These are phyloP conservation scores for Upupa epops DNA, from an alignment of 2,113 vertebrate species.

Conservation along the genomic window DNA sequence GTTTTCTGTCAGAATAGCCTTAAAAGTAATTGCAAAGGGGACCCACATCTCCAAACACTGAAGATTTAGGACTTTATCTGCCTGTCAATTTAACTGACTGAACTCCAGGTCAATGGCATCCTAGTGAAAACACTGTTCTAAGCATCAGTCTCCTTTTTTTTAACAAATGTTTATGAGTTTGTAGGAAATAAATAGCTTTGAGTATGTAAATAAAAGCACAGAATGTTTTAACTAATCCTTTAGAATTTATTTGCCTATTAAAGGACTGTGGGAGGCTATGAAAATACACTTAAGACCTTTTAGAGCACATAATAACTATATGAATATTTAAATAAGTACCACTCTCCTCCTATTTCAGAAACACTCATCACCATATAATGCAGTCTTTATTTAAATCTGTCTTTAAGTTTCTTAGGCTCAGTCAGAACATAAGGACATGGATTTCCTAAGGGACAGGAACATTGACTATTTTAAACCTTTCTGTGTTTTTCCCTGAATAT, in stretches of 20 bases:
- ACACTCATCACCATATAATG: not conserved
- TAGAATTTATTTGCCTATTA: conserved; percentile 30
- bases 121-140: not conserved
- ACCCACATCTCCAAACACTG: not conserved
- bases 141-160: not conserved
- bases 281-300: not conserved
- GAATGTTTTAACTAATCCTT: conserved; percentile 23
- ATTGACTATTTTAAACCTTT: not conserved
- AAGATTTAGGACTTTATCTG: not conserved
- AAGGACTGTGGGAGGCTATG: not conserved
- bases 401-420: not conserved
- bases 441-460: not conserved
- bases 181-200: conserved; percentile 13
- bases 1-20: not conserved
- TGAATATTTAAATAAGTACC: conserved; percentile 1
- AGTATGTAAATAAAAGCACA: conserved; percentile 41
- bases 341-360: not conserved
- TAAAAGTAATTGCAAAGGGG: not conserved
- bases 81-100: not conserved
- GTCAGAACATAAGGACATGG: not conserved
- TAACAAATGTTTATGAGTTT: conserved; percentile 16
- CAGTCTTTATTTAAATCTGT: not conserved
- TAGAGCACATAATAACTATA: not conserved
- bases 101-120: conserved; percentile 16
- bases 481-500: not conserved